phyloP scores from a whole-genome alignment of 2,888 invertebrate species.

The Metacarcinus magister region DNA sequence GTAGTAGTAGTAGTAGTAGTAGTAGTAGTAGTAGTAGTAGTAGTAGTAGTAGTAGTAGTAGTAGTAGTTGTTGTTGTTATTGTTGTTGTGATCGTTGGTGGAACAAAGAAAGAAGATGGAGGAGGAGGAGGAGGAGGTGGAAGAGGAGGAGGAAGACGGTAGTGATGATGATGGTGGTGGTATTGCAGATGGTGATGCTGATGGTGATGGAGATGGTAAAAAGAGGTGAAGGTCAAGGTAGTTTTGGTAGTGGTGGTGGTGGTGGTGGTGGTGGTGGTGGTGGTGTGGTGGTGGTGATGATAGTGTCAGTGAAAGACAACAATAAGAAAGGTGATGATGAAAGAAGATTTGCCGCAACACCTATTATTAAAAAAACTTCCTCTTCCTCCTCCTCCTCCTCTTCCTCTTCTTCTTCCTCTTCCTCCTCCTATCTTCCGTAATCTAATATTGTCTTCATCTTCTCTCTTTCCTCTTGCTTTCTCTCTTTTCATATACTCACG shows the following conservation, averaged over 20 bases:
- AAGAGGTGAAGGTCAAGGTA: neutral
- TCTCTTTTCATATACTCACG: neutral
- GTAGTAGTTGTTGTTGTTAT: neutral
- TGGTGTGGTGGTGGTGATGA: conserved; percentile 10
- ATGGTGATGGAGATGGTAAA: neutral
- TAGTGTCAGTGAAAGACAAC: neutral
- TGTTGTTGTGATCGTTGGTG: neutral
- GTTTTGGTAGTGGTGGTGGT: neutral
- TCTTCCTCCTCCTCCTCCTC: neutral
- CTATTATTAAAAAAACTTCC: neutral
- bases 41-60: conserved; percentile 42
- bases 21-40: conserved; percentile 49
- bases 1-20: conserved; percentile 19
- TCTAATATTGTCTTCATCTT: neutral
- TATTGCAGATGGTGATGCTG: neutral
- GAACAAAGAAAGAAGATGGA: too few relatives aligned
- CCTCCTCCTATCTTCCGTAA: neutral
- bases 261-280: neutral
- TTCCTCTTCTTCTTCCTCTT: neutral
- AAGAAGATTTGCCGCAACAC: neutral
- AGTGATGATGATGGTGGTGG: too few relatives aligned
- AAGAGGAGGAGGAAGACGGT: neutral
- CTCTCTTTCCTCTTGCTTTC: neutral
- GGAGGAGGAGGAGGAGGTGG: too few relatives aligned
- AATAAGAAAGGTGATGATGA: neutral